phyloP scores from a whole-genome alignment of 2,888 invertebrate genomes.

The Drosophila bunnanda region DNA sequence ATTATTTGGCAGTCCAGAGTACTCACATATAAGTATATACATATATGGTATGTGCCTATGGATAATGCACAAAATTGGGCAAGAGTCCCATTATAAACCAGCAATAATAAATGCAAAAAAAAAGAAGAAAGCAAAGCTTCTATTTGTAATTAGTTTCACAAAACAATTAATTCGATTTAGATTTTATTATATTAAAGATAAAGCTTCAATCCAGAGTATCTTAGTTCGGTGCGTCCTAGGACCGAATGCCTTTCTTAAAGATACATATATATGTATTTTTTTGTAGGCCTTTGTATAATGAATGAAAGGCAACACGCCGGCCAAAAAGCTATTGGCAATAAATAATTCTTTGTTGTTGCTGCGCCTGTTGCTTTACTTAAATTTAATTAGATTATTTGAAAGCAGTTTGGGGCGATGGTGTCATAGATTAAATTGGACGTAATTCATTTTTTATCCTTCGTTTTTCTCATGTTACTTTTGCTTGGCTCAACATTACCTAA shows the following conservation, averaged over 20 bases:
- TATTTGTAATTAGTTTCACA: not conserved
- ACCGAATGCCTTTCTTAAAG: conserved; percentile 2
- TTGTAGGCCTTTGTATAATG: conserved; percentile 35
- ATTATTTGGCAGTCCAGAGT: conserved; percentile 18
- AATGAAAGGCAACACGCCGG: conserved; percentile 51
- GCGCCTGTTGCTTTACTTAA: conserved; percentile 59
- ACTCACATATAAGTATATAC: not conserved
- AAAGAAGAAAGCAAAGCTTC: not conserved
- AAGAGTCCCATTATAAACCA: not conserved
- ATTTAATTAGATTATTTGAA: conserved; percentile 80
- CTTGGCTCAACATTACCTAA: conserved; percentile 16
- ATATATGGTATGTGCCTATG: not conserved
- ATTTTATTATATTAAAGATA: not conserved
- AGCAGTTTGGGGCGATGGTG: conserved; percentile 79
- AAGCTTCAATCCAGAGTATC: conserved; percentile 11
- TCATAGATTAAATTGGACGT: conserved; percentile 74
- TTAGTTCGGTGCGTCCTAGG: conserved; percentile 1
- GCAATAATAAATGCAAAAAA: not conserved
- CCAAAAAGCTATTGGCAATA: conserved; percentile 65
- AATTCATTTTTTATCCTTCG: conserved; percentile 23
- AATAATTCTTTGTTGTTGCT: conserved; percentile 69
- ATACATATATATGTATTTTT: not conserved
- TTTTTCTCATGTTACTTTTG: conserved; percentile 20
- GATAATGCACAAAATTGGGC: not conserved
- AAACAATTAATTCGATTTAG: not conserved